Evolutionary conservation across 2,888 invertebrate genomes (phyloP).

Genomic region (Amiota communis): DNA sequence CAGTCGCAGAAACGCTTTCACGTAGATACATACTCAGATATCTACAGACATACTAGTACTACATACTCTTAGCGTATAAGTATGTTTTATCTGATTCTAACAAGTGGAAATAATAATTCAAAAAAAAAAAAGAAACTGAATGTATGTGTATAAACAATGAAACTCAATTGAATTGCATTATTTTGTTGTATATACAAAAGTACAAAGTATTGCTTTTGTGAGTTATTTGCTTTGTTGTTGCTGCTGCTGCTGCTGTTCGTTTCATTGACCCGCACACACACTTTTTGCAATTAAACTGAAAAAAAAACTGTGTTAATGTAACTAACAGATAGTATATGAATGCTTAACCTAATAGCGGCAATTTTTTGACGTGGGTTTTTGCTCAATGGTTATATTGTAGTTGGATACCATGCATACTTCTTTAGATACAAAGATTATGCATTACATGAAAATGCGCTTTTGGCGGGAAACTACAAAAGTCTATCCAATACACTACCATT

Average conservation of each 20-base stretch:
- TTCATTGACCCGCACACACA: slow-evolving; percentile 41
- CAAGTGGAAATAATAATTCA: neutral
- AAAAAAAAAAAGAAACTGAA: slow-evolving; percentile 6
- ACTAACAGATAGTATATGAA: slow-evolving; percentile 46
- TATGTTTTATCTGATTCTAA: neutral
- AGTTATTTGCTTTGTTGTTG: slow-evolving; percentile 22
- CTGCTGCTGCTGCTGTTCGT: slow-evolving; percentile 27
- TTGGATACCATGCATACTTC: slow-evolving; percentile 34
- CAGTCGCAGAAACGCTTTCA: slow-evolving; percentile 45
- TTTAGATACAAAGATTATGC: slow-evolving; percentile 15
- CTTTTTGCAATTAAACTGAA: slow-evolving; percentile 55
- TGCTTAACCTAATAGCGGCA: slow-evolving; percentile 3
- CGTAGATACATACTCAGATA: neutral
- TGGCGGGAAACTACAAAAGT: slow-evolving; percentile 39
- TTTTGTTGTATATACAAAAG: neutral
- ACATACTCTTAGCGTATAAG: no score
- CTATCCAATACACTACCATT: neutral
- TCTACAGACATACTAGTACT: neutral
- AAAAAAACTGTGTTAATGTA: slow-evolving; percentile 63
- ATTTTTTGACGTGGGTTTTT: neutral
- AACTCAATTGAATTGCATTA: slow-evolving; percentile 57
- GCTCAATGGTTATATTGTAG: slow-evolving; percentile 28
- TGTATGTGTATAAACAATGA: slow-evolving; percentile 22
- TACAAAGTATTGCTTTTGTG: neutral
- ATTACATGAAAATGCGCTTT: slow-evolving; percentile 54